Percentiles rank a stretch among this genome's conserved stretches.
These are phyloP conservation scores for Lophius piscatorius DNA, from an alignment of 2,113 vertebrate species.

Conservation along the genomic window DNA sequence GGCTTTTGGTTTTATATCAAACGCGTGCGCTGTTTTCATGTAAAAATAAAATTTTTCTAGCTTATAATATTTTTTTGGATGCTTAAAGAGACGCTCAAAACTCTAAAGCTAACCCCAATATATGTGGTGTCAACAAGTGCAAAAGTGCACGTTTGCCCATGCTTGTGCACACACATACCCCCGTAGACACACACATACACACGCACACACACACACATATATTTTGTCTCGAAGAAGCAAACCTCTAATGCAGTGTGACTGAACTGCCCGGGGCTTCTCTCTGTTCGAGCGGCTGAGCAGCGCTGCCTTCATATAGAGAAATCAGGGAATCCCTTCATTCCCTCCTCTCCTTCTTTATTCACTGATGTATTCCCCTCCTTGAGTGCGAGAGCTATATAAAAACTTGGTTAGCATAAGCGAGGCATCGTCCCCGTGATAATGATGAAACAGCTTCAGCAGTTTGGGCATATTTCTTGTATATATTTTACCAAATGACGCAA, in stretches of 20 bases:
- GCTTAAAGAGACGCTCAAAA: too few species aligned
- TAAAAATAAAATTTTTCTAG: too few species aligned
- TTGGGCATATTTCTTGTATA: constrained; percentile 27
- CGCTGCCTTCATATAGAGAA: constrained; percentile 32
- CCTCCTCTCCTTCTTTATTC: constrained; percentile 40
- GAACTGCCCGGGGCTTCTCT: constrained; percentile 56
- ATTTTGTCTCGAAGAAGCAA: constrained; percentile 36
- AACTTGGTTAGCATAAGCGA: constrained; percentile 38
- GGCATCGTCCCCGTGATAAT: constrained; percentile 36
- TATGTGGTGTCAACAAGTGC: too few species aligned
- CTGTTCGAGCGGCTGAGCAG: constrained; percentile 56
- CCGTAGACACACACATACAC: background rate
- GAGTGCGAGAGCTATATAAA: constrained; percentile 30
- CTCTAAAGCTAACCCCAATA: too few species aligned
- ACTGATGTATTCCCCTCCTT: constrained; percentile 30
- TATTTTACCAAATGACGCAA: constrained; percentile 48
- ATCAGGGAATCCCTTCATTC: constrained; percentile 66
- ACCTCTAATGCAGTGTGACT: constrained; percentile 67
- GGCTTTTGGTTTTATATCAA: too few species aligned
- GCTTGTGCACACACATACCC: background rate
- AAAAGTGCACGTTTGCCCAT: background rate
- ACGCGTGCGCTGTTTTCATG: too few species aligned
- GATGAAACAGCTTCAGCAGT: constrained; percentile 51
- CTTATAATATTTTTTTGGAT: too few species aligned
- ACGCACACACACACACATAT: constrained; percentile 6